Conservation (phyloP, 2,797 vertebrate species). For the Odontamblyopus rebecca region DNA sequence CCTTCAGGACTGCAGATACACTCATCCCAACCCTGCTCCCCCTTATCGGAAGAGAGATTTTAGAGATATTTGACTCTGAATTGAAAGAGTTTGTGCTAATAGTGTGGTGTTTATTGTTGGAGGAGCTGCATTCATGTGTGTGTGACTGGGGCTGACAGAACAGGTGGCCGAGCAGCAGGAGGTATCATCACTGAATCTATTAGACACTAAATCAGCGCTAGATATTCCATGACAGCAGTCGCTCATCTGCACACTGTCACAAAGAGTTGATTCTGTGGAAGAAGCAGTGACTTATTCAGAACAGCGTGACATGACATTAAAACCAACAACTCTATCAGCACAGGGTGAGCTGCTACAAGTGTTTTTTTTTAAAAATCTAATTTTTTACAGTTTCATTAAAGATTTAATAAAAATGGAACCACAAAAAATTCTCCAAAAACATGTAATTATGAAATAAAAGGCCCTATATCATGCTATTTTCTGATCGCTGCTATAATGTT, state of each 20-base stretch:
- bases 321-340: constrained; percentile 4
- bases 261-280: constrained; percentile 18
- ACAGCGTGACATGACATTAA: constrained; percentile 23
- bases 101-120: constrained; percentile 44
- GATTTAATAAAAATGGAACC: no score
- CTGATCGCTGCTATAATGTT: no score
- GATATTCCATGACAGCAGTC: constrained; percentile 63
- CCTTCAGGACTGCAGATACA: constrained; percentile 4
- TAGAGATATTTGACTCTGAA: constrained; percentile 15
- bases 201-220: constrained; percentile 70
- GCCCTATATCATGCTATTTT: no score
- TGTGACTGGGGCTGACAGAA: constrained; percentile 59
- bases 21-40: constrained; percentile 10
- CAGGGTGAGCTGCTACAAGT: not conserved
- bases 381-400: not conserved
- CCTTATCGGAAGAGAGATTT: not conserved
- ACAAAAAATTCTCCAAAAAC: no score
- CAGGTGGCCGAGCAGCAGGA: constrained; percentile 78
- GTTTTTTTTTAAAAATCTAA: not conserved
- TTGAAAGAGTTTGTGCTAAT: constrained; percentile 36
- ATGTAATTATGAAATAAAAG: no score
- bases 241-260: constrained; percentile 37
- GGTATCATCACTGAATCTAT: constrained; percentile 70
- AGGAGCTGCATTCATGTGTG: constrained; percentile 39
- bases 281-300: constrained; percentile 29